Percentiles rank a stretch among this genome's conserved stretches.
These are phyloP conservation scores for Porites evermanni DNA, from an alignment of 92 coral and sea anemone genomes.

Conservation along the genomic window DNA sequence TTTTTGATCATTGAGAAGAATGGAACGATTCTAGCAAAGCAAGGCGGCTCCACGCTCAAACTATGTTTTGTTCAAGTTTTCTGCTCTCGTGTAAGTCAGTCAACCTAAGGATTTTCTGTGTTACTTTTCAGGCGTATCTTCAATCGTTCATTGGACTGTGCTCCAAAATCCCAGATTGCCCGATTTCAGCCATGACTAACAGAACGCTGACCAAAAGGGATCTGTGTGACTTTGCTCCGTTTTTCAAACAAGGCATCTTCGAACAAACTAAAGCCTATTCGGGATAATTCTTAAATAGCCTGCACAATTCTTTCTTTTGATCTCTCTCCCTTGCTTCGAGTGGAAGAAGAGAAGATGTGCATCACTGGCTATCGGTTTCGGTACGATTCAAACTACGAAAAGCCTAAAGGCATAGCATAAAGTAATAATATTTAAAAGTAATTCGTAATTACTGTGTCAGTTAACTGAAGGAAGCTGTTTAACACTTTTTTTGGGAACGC, in stretches of 20 bases:
- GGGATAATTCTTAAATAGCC: neutral
- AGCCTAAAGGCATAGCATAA: too few relatives aligned
- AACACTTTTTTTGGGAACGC: neutral
- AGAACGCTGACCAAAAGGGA: constrained; percentile 90
- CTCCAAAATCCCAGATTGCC: constrained; percentile 89
- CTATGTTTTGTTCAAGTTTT: too few relatives aligned
- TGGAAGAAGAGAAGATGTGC: too few relatives aligned
- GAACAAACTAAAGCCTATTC: constrained; percentile 95
- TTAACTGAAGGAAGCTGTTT: too few relatives aligned
- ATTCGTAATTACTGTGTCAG: too few relatives aligned
- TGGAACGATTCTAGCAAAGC: too few relatives aligned
- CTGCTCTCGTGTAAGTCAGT: neutral
- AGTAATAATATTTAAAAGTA: too few relatives aligned
- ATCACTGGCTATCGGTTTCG: too few relatives aligned
- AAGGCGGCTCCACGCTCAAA: too few relatives aligned
- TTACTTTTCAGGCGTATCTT: constrained; percentile 77
- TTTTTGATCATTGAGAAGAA: too few relatives aligned
- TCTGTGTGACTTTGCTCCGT: constrained; percentile 93
- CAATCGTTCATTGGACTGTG: constrained; percentile 88
- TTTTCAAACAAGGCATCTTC: constrained; percentile 98
- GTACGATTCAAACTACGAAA: too few relatives aligned
- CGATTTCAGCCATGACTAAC: constrained; percentile 86
- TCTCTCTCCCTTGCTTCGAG: too few relatives aligned
- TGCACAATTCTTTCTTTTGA: neutral
- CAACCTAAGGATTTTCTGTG: neutral